Evolutionary conservation across 2,797 vertebrate species (phyloP), one percentile per base, ranked within the genome.

Genomic region (Moxostoma hubbsi): DNA sequence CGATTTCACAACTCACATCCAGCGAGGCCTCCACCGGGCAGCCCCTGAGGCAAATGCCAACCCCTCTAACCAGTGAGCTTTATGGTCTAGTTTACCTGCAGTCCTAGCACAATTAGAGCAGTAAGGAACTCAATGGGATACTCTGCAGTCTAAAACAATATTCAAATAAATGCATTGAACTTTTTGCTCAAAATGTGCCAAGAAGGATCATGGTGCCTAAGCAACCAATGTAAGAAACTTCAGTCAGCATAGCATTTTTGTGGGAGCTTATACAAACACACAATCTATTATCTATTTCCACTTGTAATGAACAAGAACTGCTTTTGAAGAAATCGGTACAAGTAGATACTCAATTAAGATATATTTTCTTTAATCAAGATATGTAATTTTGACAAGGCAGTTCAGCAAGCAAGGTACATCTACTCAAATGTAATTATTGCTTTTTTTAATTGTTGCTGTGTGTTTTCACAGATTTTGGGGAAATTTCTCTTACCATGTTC

Each of bases 1-100:
- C 86, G 98, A 99, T 90, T 99, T 99, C 92, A 99, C 98, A 89
- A 99, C 97, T 72, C 98, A 99, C 93, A 99, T 99, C 94, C 98
- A 99, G 94, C 94, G 98, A 90, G 98, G 98, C 89, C 94, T 99
- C 89, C 98, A 99, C 92, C 95, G 95, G 92, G 95, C 94, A 86
- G 91, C 92, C 93, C 74, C 86, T 1, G 81, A 83, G 46, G 59
- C 77, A 45, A 74, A 51, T 53, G 62, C 54, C 64, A 69, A 53
- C 50, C 80, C 82, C 67, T 45, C 70, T 7, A 82, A 82, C 72
- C 85, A 85, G 64, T 87, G 82, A 83, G 81, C 75, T 73, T 68
- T 62, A 67, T 12, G n/a, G 51, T 11, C 49, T 36, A 45, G 49
- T 73, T 53, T 94, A 93, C 91, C 93, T 94, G 94, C 94, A 94